These are phyloP conservation scores for Coenobita brevimanus DNA, from an alignment of 1,140 invertebrate species.

Conservation along the genomic window DNA sequence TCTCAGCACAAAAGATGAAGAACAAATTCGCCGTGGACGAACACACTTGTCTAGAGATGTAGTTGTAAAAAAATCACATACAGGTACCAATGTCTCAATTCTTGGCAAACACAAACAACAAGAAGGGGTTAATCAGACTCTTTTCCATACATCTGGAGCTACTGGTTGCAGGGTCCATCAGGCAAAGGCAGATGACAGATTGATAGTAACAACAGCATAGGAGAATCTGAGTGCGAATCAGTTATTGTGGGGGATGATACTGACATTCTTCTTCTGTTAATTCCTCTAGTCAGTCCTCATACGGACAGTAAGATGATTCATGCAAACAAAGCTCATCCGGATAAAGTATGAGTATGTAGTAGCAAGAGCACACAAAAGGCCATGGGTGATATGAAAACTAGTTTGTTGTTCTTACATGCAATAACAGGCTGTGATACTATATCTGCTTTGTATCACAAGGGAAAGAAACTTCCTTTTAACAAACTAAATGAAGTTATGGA, in stretches of 20 bases:
- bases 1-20: neutral
- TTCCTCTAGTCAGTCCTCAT: constrained; percentile 33
- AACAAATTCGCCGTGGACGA: neutral
- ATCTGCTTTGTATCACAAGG: constrained; percentile 30
- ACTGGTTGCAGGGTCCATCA: constrained; percentile 36
- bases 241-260: too few species aligned
- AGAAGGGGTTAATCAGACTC: constrained; percentile 30
- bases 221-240: too few species aligned
- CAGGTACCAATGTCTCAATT: constrained; percentile 18
- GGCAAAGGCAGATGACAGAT: constrained; percentile 36
- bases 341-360: constrained; percentile 24
- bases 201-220: constrained; percentile 30
- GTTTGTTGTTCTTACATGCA: too few species aligned
- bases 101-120: constrained; percentile 7
- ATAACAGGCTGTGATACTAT: constrained; percentile 34
- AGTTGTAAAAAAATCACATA: neutral
- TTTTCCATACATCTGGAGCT: constrained; percentile 29
- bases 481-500: neutral
- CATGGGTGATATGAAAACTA: constrained; percentile 4
- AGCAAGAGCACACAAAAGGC: constrained; percentile 14
- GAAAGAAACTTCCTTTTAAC: constrained; percentile 40
- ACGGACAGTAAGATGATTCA: constrained; percentile 25
- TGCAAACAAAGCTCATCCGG: constrained; percentile 13
- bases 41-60: too few species aligned
- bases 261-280: constrained; percentile 36